Conservation (phyloP, 2,888 invertebrate genomes). For the Schrankia costaestrigalis region DNA sequence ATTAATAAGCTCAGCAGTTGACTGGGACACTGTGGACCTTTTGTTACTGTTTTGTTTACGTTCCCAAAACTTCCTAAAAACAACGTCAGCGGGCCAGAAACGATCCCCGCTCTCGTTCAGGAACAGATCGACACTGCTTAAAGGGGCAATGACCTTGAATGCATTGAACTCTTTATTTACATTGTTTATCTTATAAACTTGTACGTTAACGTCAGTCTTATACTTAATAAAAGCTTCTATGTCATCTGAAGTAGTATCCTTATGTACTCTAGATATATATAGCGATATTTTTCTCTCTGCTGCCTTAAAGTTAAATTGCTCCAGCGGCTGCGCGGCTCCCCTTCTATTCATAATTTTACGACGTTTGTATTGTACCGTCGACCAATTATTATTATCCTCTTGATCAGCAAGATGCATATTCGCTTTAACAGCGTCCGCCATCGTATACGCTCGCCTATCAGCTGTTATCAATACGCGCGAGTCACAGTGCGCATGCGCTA, state of each 20-base stretch:
- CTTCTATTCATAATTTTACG: neutral
- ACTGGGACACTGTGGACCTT: no score
- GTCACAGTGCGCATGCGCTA: neutral
- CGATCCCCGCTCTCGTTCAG: constrained; percentile 2
- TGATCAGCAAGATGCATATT: neutral
- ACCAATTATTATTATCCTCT: neutral
- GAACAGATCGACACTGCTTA: constrained; percentile 1
- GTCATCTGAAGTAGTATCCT: neutral
- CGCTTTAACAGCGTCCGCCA: neutral
- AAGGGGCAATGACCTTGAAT: constrained; percentile 2
- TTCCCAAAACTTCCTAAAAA: constrained; percentile 1
- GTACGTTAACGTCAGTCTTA: neutral
- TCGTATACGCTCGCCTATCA: neutral
- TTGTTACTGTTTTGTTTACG: neutral
- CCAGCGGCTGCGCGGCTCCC: neutral
- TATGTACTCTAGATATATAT: neutral
- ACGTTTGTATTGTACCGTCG: neutral
- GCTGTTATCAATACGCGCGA: neutral
- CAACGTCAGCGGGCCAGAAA: constrained; percentile 3
- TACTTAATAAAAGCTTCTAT: neutral
- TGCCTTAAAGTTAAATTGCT: neutral
- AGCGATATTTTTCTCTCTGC: neutral
- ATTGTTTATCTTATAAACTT: neutral
- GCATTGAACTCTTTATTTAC: neutral
- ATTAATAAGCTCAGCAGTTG: neutral